phyloP scores from a whole-genome alignment of 2,113 vertebrate species.

The Rhynchomys soricoides region DNA sequence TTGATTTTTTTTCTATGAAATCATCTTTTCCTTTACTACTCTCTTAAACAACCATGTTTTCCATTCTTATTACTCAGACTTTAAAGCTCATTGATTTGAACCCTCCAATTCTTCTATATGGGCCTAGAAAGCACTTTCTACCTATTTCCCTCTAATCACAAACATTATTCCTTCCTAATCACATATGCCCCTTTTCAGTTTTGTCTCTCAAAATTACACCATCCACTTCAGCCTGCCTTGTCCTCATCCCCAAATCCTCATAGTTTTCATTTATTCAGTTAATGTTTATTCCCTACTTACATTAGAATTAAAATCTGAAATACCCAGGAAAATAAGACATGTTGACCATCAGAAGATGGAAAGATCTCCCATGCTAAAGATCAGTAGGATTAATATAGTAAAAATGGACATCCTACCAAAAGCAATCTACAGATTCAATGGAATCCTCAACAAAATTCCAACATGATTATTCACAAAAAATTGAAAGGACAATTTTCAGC shows the following conservation, averaged over 20 bases:
- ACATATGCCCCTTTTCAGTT: not conserved
- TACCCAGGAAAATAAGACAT: constrained; percentile 43
- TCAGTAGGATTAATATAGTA: not conserved
- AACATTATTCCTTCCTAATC: not conserved
- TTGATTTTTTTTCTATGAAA: not conserved
- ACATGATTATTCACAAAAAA: not conserved
- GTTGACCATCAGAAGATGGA: not conserved
- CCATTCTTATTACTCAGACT: constrained; percentile 25
- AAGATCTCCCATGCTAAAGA: not conserved
- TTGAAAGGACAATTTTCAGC: not conserved
- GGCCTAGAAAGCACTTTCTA: not conserved
- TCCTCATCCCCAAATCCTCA: not conserved
- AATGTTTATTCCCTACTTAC: not conserved
- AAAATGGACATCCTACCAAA: not conserved
- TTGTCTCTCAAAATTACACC: not conserved
- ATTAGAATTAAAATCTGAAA: not conserved
- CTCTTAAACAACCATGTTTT: constrained; percentile 29
- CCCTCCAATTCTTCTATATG: not conserved
- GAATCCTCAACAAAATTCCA: not conserved
- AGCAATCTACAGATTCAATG: not conserved
- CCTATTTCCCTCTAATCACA: not conserved
- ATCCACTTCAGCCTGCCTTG: not conserved
- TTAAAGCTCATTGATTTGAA: constrained; percentile 25
- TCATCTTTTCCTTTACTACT: constrained; percentile 2
- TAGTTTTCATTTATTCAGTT: not conserved